Conservation (phyloP, 2,888 invertebrate species). For the Pogonocherus hispidulus region DNA sequence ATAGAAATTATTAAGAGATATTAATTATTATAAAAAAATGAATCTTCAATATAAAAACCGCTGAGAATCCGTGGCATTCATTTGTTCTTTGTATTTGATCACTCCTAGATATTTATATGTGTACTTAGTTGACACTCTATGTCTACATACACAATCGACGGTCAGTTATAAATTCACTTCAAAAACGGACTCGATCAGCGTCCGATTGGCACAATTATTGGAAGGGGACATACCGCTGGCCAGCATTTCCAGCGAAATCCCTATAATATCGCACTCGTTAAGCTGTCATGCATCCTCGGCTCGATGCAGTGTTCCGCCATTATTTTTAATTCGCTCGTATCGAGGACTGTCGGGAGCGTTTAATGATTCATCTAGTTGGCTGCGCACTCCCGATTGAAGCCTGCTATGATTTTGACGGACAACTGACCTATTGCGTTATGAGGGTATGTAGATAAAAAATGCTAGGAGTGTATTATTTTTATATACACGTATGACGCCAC, state of each 20-base stretch:
- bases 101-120: no score
- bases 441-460: neutral
- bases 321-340: conserved; percentile 14
- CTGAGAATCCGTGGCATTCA: no score
- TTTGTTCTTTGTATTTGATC: no score
- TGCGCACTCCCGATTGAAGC: neutral
- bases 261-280: neutral
- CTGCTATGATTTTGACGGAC: neutral
- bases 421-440: neutral
- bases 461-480: neutral
- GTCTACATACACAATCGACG: no score
- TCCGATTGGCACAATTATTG: neutral
- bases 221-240: neutral
- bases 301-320: neutral
- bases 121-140: no score
- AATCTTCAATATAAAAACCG: no score
- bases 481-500: neutral
- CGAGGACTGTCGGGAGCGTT: conserved; percentile 37
- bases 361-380: conserved; percentile 41
- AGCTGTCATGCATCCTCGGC: neutral
- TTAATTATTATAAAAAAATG: no score
- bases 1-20: no score
- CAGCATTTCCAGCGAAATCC: neutral
- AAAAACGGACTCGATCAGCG: neutral
- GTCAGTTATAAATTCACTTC: neutral